Evolutionary conservation across 2,797 vertebrate genomes (phyloP).

Genomic region (Danio aesculapii): DNA sequence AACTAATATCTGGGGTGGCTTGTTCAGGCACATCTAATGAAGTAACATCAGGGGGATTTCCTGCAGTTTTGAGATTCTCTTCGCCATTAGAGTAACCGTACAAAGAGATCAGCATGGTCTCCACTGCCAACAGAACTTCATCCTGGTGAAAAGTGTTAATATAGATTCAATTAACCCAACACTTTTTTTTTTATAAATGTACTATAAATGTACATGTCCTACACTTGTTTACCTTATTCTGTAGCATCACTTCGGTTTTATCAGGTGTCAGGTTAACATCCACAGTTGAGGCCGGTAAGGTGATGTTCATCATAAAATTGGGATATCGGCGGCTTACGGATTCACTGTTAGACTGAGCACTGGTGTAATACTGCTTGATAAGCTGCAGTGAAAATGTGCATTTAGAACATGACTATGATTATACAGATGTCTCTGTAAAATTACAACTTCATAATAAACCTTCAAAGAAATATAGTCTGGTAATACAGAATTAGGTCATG

Average conservation of each 20-base stretch:
- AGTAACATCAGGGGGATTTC: background rate
- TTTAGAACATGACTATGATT: too few species aligned
- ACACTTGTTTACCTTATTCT: conserved; percentile 84
- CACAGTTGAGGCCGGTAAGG: conserved; percentile 83
- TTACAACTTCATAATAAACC: background rate
- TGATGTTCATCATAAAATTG: conserved; percentile 85
- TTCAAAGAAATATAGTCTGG: background rate
- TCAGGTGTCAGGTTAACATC: conserved; percentile 96
- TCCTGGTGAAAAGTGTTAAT: conserved; percentile 76
- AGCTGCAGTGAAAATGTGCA: conserved; percentile 75
- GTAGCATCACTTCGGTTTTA: conserved; percentile 93
- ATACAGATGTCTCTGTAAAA: background rate
- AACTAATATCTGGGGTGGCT: background rate
- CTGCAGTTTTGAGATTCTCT: conserved; percentile 32
- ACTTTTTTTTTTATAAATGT: background rate
- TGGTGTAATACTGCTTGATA: conserved; percentile 84
- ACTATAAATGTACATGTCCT: background rate
- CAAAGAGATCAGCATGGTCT: conserved; percentile 87
- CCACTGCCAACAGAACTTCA: conserved; percentile 86
- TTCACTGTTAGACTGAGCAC: conserved; percentile 78
- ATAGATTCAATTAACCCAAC: background rate
- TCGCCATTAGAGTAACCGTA: conserved; percentile 80
- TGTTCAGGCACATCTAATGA: background rate
- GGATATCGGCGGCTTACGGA: conserved; percentile 83
- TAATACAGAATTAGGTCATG: background rate